These are phyloP conservation scores for Galagoides demidoff DNA, from an alignment of 2,797 vertebrate genomes.

Conservation along the genomic window DNA sequence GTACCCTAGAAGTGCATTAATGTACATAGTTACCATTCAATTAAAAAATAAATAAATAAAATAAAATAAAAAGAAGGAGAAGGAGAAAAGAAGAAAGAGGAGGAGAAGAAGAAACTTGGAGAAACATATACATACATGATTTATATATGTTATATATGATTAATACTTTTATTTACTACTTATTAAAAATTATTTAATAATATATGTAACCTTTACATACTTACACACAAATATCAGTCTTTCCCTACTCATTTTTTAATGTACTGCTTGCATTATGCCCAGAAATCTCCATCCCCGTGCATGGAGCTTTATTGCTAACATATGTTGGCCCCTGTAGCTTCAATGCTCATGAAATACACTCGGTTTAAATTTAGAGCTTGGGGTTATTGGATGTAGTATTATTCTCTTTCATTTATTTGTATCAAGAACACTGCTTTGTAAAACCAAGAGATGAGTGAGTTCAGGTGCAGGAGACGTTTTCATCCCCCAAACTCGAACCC, in stretches of 20 bases:
- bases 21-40: too few species aligned
- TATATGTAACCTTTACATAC: background rate
- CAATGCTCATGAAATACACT: background rate
- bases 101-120: background rate
- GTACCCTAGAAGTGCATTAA: too few species aligned
- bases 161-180: background rate
- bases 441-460: background rate
- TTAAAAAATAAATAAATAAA: too few species aligned
- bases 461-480: background rate
- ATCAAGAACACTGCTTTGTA: background rate
- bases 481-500: background rate
- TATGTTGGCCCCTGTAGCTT: background rate
- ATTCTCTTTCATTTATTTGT: background rate
- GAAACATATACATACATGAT: background rate
- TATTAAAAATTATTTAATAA: background rate
- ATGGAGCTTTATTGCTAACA: background rate
- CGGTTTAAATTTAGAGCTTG: background rate
- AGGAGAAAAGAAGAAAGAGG: background rate
- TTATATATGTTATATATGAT: background rate
- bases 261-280: background rate
- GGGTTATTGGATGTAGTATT: background rate
- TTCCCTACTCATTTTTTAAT: background rate
- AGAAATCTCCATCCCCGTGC: background rate
- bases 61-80: too few species aligned
- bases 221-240: background rate